Evolutionary conservation across 1,140 invertebrate species (phyloP).

Genomic region (Teleogryllus occipitalis): DNA sequence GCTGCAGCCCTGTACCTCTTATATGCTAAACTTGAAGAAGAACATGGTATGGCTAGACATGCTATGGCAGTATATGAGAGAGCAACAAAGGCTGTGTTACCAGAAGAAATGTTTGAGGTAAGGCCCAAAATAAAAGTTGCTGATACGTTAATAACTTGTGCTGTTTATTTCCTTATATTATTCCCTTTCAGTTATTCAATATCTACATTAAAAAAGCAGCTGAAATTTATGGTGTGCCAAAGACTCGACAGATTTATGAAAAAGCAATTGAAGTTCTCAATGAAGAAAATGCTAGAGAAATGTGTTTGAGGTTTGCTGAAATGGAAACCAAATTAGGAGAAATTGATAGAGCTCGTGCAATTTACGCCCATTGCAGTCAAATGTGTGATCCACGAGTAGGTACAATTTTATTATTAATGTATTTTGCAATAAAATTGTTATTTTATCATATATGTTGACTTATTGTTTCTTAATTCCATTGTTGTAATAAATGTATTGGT

Average conservation of each 20-base stretch:
- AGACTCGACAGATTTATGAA: conserved; percentile 95
- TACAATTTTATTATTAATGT: conserved; percentile 10
- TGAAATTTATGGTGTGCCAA: conserved; percentile 93
- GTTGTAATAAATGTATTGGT: not conserved
- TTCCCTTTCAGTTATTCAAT: conserved; percentile 76
- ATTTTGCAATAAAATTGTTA: not conserved
- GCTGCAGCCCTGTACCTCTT: conserved; percentile 76
- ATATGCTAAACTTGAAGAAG: conserved; percentile 97
- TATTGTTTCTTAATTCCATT: not conserved
- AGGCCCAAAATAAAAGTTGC: not conserved
- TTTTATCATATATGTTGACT: not conserved
- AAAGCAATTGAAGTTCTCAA: conserved; percentile 91
- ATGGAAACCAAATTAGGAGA: conserved; percentile 97
- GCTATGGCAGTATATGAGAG: conserved; percentile 98
- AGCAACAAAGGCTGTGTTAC: conserved; percentile 81
- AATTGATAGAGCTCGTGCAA: conserved; percentile 91
- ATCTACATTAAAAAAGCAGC: conserved; percentile 98
- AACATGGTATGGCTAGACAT: conserved; percentile 92
- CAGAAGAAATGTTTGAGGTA: conserved; percentile 87
- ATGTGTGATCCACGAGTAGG: conserved; percentile 93
- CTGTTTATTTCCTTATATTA: not conserved
- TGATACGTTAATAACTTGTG: not conserved
- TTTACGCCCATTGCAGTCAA: conserved; percentile 97
- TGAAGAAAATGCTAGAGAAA: conserved; percentile 87
- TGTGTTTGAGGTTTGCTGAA: conserved; percentile 94